Evolutionary conservation across 2,888 invertebrate species (phyloP), one percentile per base, ranked within the genome.

Genomic region (Chymomyza procnemis): DNA sequence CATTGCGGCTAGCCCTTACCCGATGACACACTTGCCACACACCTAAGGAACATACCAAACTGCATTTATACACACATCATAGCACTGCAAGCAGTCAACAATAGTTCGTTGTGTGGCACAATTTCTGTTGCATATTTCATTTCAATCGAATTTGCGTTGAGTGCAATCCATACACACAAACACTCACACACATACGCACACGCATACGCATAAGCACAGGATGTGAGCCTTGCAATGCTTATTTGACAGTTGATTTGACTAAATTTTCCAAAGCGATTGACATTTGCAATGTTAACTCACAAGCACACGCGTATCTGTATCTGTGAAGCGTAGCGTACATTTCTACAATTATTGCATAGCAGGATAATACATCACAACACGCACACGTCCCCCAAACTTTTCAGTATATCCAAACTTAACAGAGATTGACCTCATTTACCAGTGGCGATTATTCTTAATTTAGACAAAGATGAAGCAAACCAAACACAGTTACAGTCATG

Each of bases 171-270:
- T 61, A 78, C 54, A 67, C 69, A 64, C 66, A 67, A 66, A 64
- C 66, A 41, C 34, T 19, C 52, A 65, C 61, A 64, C 19, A 50
- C 21, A 30, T 12, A 58, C 60, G 22, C 74, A 69, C 41, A 41
- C 22, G 54, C 30, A 65, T 47, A 12, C 70, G 78, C 55, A 55
- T 26, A 21, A 22, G 12, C 55, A 22, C 56, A 56, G 5, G 16
- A 26, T 62, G 61, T 58, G 62, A 79, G 76, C 54, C 12, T 54
- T 85, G 73, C 85, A 87, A 79, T 77, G 88, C 88, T 83, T 84
- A 86, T 87, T 84, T 87, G 83, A 84, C 83, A 84, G 76, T 86
- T 84, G 86, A 84, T 84, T 85, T 87, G 86, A 84, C 88, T 83
- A 87, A 81, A 87, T 85, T 76, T 75, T 85, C 74, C 74, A 85